Evolutionary conservation across 35 echinoderm and acorn worm genomes (phyloP).

Genomic region (Patiria miniata): DNA sequence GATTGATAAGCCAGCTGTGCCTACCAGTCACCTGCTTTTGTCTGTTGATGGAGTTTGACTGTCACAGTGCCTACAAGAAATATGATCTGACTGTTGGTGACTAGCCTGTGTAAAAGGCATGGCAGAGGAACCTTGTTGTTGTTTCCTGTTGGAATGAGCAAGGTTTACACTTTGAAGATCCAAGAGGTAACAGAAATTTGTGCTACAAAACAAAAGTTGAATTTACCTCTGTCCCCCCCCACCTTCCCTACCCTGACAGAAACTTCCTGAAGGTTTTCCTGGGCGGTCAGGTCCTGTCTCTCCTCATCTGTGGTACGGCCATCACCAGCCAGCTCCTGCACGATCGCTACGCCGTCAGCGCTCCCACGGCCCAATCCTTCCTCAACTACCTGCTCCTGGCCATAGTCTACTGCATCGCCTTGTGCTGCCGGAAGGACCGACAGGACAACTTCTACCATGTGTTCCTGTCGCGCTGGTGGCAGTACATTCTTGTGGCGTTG

Average conservation of each 20-base stretch:
- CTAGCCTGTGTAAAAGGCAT: too few relatives aligned
- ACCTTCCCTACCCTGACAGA: slow-evolving; percentile 45
- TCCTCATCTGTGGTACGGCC: slow-evolving; percentile 91
- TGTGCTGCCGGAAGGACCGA: slow-evolving; percentile 55
- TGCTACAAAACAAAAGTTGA: not conserved
- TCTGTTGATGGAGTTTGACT: too few relatives aligned
- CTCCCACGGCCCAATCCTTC: slow-evolving; percentile 91
- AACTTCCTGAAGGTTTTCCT: slow-evolving; percentile 81
- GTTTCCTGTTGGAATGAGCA: too few relatives aligned
- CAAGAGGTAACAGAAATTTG: too few relatives aligned
- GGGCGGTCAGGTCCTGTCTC: slow-evolving; percentile 79
- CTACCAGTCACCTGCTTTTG: too few relatives aligned
- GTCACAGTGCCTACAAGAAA: too few relatives aligned
- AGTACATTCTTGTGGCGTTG: slow-evolving; percentile 80
- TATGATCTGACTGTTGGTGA: too few relatives aligned
- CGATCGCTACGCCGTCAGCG: slow-evolving; percentile 49
- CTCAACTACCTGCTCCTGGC: slow-evolving; percentile 86
- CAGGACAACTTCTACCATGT: slow-evolving; percentile 80
- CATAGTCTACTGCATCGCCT: slow-evolving; percentile 71
- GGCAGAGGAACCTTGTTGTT: too few relatives aligned
- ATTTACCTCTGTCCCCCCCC: not conserved
- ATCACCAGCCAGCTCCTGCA: slow-evolving; percentile 88
- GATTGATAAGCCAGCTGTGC: too few relatives aligned
- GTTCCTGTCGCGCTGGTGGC: slow-evolving; percentile 82
- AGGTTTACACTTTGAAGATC: too few relatives aligned